These are phyloP conservation scores for Drosophila kuntzei DNA, from an alignment of 2,888 invertebrate species.

Conservation along the genomic window DNA sequence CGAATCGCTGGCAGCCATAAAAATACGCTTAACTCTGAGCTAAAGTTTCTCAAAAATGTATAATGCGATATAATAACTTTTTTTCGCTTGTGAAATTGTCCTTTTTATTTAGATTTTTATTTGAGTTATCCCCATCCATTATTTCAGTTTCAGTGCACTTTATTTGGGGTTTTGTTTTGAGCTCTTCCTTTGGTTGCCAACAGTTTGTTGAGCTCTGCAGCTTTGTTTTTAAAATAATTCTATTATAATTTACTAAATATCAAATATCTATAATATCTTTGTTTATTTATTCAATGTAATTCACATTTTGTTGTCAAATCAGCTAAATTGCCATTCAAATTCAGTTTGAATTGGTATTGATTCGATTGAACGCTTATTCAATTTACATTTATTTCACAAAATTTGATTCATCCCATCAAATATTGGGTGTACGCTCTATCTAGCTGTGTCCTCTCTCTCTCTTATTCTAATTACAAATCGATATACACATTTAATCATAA, in stretches of 20 bases:
- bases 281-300: neutral
- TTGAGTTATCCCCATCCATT: slow-evolving; percentile 55
- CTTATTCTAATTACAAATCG: slow-evolving; percentile 65
- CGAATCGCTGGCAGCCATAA: slow-evolving; percentile 48
- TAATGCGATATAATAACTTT: slow-evolving; percentile 67
- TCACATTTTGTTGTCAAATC: neutral
- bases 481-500: slow-evolving; percentile 68
- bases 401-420: slow-evolving; percentile 51
- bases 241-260: neutral
- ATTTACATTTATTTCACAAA: slow-evolving; percentile 42
- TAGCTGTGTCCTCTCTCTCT: slow-evolving; percentile 4
- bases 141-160: slow-evolving; percentile 46
- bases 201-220: slow-evolving; percentile 18
- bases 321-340: slow-evolving; percentile 9
- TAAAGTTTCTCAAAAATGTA: slow-evolving; percentile 55
- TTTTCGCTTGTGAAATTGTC: slow-evolving; percentile 24
- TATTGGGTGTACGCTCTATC: slow-evolving; percentile 33
- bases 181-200: slow-evolving; percentile 15
- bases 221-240: slow-evolving; percentile 1
- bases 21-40: slow-evolving; percentile 64
- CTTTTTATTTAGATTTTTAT: slow-evolving; percentile 58
- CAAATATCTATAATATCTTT: neutral
- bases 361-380: slow-evolving; percentile 36
- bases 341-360: slow-evolving; percentile 10
- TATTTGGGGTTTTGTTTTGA: slow-evolving; percentile 33